phyloP scores from a whole-genome alignment of 2,888 invertebrate genomes.

The Drosophila acutilabella region DNA sequence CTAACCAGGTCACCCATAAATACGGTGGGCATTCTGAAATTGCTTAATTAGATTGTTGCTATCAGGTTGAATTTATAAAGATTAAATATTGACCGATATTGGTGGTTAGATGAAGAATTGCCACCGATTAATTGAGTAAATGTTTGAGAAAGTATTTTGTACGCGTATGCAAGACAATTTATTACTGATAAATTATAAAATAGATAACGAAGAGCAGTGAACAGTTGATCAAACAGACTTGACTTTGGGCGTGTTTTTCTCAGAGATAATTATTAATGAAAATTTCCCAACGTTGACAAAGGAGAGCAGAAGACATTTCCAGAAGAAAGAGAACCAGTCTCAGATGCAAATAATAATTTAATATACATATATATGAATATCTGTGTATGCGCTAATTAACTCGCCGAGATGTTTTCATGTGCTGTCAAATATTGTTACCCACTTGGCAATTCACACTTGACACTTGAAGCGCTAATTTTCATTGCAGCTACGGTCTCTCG shows the following conservation, averaged over 20 bases:
- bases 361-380: background rate
- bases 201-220: slow-evolving; percentile 2
- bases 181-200: slow-evolving; percentile 51
- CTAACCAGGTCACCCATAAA: slow-evolving; percentile 24
- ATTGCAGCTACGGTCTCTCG: slow-evolving; percentile 39
- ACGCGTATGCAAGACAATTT: slow-evolving; percentile 15
- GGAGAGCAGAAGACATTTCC: background rate
- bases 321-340: slow-evolving; percentile 4
- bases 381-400: slow-evolving; percentile 61
- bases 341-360: slow-evolving; percentile 60
- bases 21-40: background rate
- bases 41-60: slow-evolving; percentile 16
- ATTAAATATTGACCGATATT: slow-evolving; percentile 54
- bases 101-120: slow-evolving; percentile 1
- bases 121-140: slow-evolving; percentile 17
- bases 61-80: slow-evolving; percentile 21
- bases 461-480: slow-evolving; percentile 73
- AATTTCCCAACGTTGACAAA: background rate
- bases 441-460: slow-evolving; percentile 78
- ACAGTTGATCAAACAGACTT: background rate
- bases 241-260: slow-evolving; percentile 1
- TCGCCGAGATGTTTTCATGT: slow-evolving; percentile 68
- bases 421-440: slow-evolving; percentile 71
- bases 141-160: slow-evolving; percentile 33
- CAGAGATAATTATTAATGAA: background rate